A percentile compares a stretch with the other conserved stretches of the same genome.
Conservation (phyloP, 2,888 invertebrate species). For the Callyntrura guangdongensis region DNA sequence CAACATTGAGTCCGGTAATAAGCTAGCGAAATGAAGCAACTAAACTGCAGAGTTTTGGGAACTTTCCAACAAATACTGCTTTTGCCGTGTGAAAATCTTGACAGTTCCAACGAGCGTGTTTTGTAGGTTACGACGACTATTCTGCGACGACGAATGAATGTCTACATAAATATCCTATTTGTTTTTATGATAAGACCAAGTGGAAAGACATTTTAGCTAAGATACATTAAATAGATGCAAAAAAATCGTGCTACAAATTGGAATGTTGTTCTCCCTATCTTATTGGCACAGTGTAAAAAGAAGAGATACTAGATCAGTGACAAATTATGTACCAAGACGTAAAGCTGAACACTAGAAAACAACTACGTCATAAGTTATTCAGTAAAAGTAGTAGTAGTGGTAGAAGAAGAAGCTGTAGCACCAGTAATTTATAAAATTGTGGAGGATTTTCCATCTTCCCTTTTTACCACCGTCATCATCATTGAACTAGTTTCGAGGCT, state of each 20-base stretch:
- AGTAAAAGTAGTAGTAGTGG: conserved; percentile 12
- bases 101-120: conserved; percentile 59
- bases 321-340: conserved; percentile 58
- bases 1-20: conserved; percentile 29
- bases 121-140: conserved; percentile 28
- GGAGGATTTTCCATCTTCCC: conserved; percentile 15
- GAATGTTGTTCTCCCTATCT: conserved; percentile 28
- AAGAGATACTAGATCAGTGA: conserved; percentile 17
- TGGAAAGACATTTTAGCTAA: conserved; percentile 32
- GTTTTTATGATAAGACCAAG: conserved; percentile 21
- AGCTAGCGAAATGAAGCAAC: conserved; percentile 56
- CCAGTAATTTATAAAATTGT: conserved; percentile 47
- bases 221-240: background rate
- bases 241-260: conserved; percentile 26
- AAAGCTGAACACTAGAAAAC: conserved; percentile 47
- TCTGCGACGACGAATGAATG: conserved; percentile 2
- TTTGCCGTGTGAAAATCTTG: conserved; percentile 67
- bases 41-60: conserved; percentile 65
- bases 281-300: background rate
- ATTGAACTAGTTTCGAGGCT: conserved; percentile 47
- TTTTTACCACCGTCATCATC: conserved; percentile 17
- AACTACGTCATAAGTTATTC: conserved; percentile 21
- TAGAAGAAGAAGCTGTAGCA: background rate
- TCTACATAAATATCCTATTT: conserved; percentile 33
- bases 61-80: conserved; percentile 52